Base-by-base conservation (phyloP, 2,888 invertebrate genomes). In the Melitaea athalia region DNA sequence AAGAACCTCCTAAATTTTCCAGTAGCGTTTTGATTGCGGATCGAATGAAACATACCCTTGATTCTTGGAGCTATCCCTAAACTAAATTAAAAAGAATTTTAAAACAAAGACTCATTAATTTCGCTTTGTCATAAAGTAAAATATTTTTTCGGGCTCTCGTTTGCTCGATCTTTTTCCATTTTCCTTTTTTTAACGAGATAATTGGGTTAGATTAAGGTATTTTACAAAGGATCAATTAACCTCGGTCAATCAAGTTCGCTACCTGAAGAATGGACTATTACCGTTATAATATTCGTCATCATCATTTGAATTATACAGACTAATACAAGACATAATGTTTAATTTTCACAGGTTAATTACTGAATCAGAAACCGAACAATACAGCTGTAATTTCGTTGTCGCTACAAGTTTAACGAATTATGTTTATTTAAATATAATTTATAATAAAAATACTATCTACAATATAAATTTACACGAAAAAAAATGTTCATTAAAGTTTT, bases 1-100 rank as follows among this genome's bases (percentile, higher is more conserved):
- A 71, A 70, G 64, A 72, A 70, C 60, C 67, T 60, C 55, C 43
- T 47, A 57, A 64, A 67, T 63, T 60, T 67, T 70, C 61, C 42
- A 63, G 62, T 55, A 47, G 62, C 49, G 38, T 67, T 69, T 69
- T 59, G 63, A 67, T 67, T 47, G 63, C 57, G 10, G 33, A 63
- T 67, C 62, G 63, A 63, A 71, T 66, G 49, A 64, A 69, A 65
- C 60, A 59, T 64, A 66, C 52, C 57, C 57, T 63, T 12, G 14
- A 55, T 59, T 66, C 59, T 38, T 43, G 38, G 38, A 66, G 53
- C 53, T 45, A 60, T 53, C 53, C 52, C 33, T 7, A 38, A 53
- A 43, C 47, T 42, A 61, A 55, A 61, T 59, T 61, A 38, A 38
- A 66, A 66, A 60, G 38, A 45, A 31, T 65, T 31, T 50, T 43